Evolutionary conservation across 2,113 vertebrate species (phyloP).

Genomic region (Dicentrarchus labrax): DNA sequence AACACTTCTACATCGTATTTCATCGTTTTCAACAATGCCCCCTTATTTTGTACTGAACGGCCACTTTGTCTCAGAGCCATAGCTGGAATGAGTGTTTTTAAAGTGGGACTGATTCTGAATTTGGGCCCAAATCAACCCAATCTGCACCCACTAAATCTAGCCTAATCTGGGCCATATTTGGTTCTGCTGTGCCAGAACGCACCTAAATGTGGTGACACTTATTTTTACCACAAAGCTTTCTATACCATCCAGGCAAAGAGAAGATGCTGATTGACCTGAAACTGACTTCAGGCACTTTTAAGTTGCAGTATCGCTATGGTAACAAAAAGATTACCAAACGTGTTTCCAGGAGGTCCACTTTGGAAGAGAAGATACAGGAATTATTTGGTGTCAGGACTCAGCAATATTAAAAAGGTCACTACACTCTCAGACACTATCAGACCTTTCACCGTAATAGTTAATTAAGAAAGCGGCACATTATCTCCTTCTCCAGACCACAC

Average conservation of each 20-base stretch:
- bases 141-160: background rate
- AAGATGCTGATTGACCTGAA: background rate
- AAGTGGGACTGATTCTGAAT: background rate
- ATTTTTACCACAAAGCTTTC: background rate
- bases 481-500: constrained; percentile 23
- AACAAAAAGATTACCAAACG: background rate
- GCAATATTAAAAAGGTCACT: constrained; percentile 29
- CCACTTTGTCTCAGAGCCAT: too few species aligned
- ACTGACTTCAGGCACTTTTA: background rate
- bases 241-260: background rate
- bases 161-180: background rate
- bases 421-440: constrained; percentile 13
- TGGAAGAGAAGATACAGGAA: background rate
- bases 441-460: constrained; percentile 40
- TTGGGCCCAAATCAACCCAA: background rate
- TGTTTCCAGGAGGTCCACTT: background rate
- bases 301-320: background rate
- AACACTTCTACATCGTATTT: background rate
- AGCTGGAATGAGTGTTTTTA: too few species aligned
- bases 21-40: background rate
- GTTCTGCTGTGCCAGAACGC: background rate
- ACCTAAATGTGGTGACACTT: background rate
- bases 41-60: background rate
- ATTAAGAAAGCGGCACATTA: constrained; percentile 48
- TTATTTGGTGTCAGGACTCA: background rate